Percentiles rank a stretch among this genome's conserved stretches.
Evolutionary conservation across 2,888 invertebrate species (phyloP).

Genomic region (Lasioglossum pauxillum): DNA sequence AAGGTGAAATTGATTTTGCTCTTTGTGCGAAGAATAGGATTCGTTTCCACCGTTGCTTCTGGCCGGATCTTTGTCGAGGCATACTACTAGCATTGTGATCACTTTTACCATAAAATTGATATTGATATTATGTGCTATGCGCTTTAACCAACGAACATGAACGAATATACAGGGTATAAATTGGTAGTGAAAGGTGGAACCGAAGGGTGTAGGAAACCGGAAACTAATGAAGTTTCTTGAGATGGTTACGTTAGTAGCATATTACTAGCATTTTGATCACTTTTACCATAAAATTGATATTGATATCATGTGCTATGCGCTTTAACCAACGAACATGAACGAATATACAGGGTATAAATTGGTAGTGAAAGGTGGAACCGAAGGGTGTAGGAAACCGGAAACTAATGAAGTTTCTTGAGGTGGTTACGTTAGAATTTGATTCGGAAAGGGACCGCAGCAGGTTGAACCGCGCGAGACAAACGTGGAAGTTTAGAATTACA

Average conservation of each 20-base stretch:
- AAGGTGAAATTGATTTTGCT: not conserved
- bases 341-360: not conserved
- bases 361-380: not conserved
- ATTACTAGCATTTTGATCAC: too few species aligned
- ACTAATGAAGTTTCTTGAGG: not conserved
- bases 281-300: too few species aligned
- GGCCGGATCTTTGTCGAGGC: too few species aligned
- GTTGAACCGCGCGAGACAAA: not conserved
- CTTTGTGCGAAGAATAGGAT: not conserved
- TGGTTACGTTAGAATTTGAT: conserved; percentile 3
- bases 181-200: not conserved
- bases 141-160: too few species aligned
- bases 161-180: not conserved
- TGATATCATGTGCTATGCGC: too few species aligned
- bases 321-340: too few species aligned
- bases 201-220: not conserved
- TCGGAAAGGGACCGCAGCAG: not conserved
- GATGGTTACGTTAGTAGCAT: not conserved
- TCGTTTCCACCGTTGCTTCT: too few species aligned
- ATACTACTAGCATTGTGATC: too few species aligned
- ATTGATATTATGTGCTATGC: too few species aligned
- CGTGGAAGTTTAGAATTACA: conserved; percentile 8
- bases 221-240: not conserved
- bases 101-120: too few species aligned
- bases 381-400: not conserved